A percentile compares a stretch with the other conserved stretches of the same genome.
Evolutionary conservation across 2,113 vertebrate species (phyloP).

Genomic region (Dinomys branickii): DNA sequence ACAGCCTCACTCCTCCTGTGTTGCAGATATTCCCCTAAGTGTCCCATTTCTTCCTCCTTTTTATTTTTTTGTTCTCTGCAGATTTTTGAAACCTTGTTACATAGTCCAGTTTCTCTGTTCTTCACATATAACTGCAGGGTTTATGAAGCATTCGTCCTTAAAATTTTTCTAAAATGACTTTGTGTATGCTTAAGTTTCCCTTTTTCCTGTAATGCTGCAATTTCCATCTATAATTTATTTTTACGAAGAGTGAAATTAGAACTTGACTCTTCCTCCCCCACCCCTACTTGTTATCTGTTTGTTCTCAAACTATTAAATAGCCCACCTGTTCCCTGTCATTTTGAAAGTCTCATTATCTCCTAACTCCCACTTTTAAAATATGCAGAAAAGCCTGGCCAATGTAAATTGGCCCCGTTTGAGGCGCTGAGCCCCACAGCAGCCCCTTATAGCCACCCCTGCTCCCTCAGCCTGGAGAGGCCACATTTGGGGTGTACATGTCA

Average conservation of each 20-base stretch:
- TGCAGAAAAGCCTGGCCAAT: background rate
- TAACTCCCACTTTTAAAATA: background rate
- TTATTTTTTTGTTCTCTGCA: conserved; percentile 21
- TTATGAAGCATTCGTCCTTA: background rate
- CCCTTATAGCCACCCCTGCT: background rate
- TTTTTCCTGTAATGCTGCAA: background rate
- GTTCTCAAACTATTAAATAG: background rate
- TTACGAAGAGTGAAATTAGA: conserved; percentile 49
- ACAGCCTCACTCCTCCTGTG: background rate
- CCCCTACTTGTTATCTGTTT: background rate
- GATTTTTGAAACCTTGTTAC: background rate
- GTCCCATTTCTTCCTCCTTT: background rate
- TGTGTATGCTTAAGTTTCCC: background rate
- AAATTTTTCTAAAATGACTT: conserved; percentile 5
- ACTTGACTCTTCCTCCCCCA: background rate
- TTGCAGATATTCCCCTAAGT: background rate
- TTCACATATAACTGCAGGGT: background rate
- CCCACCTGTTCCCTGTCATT: background rate
- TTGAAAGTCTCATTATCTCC: background rate
- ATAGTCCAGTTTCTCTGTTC: background rate
- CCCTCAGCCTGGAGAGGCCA: background rate
- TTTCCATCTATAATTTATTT: conserved; percentile 39
- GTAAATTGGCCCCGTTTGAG: background rate
- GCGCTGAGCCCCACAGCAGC: background rate
- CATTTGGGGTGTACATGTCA: fast-evolving